A percentile compares a stretch with the other conserved stretches of the same genome.
Conservation (phyloP, 2,888 invertebrate species). For the Euclidia mi region DNA sequence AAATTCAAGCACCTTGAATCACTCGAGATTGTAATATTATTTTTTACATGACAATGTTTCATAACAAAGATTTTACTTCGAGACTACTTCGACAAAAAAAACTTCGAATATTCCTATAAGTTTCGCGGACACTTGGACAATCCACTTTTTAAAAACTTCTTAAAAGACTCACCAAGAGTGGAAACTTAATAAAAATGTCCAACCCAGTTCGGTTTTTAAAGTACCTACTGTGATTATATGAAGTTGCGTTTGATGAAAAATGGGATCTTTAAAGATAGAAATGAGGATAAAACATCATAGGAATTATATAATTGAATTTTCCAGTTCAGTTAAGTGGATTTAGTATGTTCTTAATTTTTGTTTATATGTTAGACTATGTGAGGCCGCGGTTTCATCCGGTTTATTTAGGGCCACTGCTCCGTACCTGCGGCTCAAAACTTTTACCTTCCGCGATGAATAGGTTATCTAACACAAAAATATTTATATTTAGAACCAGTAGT, state of each 20-base stretch:
- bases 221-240: constrained; percentile 25
- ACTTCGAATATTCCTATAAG: constrained; percentile 21
- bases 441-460: too few relatives aligned
- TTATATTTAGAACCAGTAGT: too few relatives aligned
- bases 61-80: constrained; percentile 8
- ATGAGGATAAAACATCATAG: background rate
- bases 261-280: background rate
- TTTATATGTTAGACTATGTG: too few relatives aligned
- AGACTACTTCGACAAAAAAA: constrained; percentile 8
- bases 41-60: constrained; percentile 1
- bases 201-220: constrained; percentile 13
- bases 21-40: too few relatives aligned
- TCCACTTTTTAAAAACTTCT: constrained; percentile 32
- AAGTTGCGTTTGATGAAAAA: background rate
- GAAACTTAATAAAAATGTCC: constrained; percentile 41
- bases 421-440: too few relatives aligned
- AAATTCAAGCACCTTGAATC: too few relatives aligned
- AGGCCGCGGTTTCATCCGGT: too few relatives aligned
- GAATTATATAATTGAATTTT: too few relatives aligned
- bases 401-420: too few relatives aligned
- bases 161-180: constrained; percentile 19
- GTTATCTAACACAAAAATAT: too few relatives aligned
- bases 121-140: constrained; percentile 20
- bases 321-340: too few relatives aligned
- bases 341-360: too few relatives aligned